These are phyloP conservation scores for cattle (Bos taurus) DNA, from an alignment of 2,113 vertebrate species.

Conservation along the genomic window DNA sequence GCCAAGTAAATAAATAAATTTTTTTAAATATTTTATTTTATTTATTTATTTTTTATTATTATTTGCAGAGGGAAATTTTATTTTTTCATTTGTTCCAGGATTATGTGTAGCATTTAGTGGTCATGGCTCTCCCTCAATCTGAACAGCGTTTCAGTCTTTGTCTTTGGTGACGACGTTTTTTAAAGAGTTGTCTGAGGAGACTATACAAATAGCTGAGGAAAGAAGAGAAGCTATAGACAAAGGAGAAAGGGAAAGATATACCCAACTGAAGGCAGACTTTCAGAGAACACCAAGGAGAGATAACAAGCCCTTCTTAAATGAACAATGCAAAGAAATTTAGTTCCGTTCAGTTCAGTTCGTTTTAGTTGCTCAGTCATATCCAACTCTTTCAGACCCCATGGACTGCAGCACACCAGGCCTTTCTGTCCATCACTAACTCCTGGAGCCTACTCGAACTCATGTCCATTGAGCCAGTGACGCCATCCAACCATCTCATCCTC, in stretches of 20 bases:
- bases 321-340: not conserved
- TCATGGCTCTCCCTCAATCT: not conserved
- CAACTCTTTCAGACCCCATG: not conserved
- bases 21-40: not conserved
- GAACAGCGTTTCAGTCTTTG: not conserved
- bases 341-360: not conserved
- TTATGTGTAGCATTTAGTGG: not conserved
- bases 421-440: not conserved
- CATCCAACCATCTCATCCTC: not conserved
- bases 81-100: not conserved
- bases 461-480: not conserved
- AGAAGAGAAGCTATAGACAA: not conserved
- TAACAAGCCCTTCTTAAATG: not conserved
- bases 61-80: not conserved
- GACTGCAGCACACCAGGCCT: not conserved
- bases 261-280: not conserved
- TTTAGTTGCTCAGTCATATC: not conserved
- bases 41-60: not conserved
- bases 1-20: not conserved
- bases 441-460: not conserved
- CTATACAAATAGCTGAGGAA: not conserved
- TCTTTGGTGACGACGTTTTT: not conserved
- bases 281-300: not conserved
- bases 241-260: not conserved
- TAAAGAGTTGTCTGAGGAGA: not conserved